Evolutionary conservation across 2,113 vertebrate species (phyloP).

Genomic region (Zapus hudsonius): DNA sequence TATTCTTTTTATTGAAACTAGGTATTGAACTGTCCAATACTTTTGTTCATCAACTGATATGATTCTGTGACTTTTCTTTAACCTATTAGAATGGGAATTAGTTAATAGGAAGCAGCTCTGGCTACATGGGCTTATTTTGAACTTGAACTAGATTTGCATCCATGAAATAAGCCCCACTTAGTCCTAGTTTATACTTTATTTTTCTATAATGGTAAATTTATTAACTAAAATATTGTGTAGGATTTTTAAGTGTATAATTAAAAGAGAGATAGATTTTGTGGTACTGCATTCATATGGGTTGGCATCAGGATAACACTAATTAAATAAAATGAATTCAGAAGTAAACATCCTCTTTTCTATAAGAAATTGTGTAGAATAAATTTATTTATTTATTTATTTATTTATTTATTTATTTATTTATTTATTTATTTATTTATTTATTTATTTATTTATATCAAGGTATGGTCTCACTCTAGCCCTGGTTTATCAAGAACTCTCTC

Average conservation of each 20-base stretch:
- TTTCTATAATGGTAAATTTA: slow-evolving; percentile 28
- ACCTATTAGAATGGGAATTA: neutral
- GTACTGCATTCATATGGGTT: slow-evolving; percentile 35
- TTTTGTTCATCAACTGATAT: slow-evolving; percentile 12
- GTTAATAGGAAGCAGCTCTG: neutral
- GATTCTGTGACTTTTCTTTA: slow-evolving; percentile 49
- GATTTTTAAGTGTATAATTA: slow-evolving; percentile 23
- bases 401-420: no score
- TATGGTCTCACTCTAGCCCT: no score
- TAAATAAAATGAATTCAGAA: slow-evolving; percentile 33
- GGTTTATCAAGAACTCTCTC: no score
- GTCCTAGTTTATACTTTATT: neutral
- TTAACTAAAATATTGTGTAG: slow-evolving; percentile 46
- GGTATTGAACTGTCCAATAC: neutral
- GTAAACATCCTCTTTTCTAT: slow-evolving; percentile 12
- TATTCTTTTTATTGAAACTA: slow-evolving; percentile 35
- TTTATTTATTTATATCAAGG: no score
- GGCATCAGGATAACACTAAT: neutral
- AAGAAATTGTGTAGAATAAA: neutral
- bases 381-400: neutral
- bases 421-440: no score
- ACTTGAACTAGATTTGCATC: neutral
- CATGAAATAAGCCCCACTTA: slow-evolving; percentile 9
- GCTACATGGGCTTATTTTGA: neutral
- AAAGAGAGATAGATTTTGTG: neutral